Conservation (phyloP, 1,140 invertebrate species). For the Goniozus legneri region DNA sequence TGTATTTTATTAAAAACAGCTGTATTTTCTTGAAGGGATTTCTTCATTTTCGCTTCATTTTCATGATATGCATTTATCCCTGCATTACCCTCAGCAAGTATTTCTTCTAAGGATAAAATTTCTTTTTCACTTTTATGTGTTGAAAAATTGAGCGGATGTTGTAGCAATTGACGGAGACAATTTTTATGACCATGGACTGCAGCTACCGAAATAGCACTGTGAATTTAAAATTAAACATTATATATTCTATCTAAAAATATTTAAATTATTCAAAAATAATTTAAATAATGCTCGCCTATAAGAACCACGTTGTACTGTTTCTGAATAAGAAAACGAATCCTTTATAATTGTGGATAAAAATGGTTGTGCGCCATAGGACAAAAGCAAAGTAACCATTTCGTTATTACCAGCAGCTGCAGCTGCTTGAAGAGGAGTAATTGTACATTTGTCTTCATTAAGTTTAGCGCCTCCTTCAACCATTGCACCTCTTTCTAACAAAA, state of each 20-base stretch:
- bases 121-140: conserved; percentile 65
- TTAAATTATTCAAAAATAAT: neutral
- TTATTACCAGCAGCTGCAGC: conserved; percentile 77
- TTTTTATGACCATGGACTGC: conserved; percentile 78
- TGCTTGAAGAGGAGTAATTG: conserved; percentile 81
- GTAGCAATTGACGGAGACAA: conserved; percentile 73
- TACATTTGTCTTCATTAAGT: conserved; percentile 77
- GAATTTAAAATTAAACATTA: conserved; percentile 11
- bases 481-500: conserved; percentile 75
- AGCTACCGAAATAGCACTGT: conserved; percentile 79
- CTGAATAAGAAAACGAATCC: conserved; percentile 80
- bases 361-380: conserved; percentile 80
- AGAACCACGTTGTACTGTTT: conserved; percentile 77
- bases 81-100: conserved; percentile 75
- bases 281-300: conserved; percentile 57
- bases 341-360: conserved; percentile 81
- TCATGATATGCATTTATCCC: conserved; percentile 33
- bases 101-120: conserved; percentile 84
- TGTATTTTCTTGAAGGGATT: conserved; percentile 27
- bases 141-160: conserved; percentile 66
- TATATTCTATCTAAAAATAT: too few relatives aligned
- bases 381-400: conserved; percentile 74
- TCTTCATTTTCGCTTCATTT: neutral
- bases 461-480: conserved; percentile 80
- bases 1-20: conserved; percentile 76